These are phyloP conservation scores for Caenorhabditis auriculariae DNA, from an alignment of 2,888 invertebrate species.

Conservation along the genomic window DNA sequence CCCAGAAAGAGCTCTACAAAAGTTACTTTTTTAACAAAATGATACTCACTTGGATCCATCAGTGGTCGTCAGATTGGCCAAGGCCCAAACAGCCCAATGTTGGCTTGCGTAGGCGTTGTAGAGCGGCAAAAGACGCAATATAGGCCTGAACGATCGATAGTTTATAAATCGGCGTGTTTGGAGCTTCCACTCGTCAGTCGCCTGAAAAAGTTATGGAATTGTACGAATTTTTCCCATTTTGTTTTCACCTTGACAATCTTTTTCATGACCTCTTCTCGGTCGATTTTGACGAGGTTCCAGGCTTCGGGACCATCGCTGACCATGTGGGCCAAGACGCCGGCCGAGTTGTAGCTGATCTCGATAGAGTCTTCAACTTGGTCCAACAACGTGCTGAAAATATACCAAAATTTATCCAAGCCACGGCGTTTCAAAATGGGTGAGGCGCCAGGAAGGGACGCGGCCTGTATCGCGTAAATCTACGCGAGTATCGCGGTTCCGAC, in stretches of 20 bases:
- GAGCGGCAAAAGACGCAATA: conserved; percentile 69
- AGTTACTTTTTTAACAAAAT: too few relatives aligned
- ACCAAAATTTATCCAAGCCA: too few relatives aligned
- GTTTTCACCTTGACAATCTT: conserved; percentile 45
- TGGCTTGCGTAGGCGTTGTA: conserved; percentile 48
- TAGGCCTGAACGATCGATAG: conserved; percentile 92
- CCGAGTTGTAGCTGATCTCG: conserved; percentile 73
- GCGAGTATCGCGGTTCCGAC: too few relatives aligned
- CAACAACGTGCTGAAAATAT: conserved; percentile 73
- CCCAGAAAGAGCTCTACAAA: too few relatives aligned
- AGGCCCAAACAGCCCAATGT: conserved; percentile 95
- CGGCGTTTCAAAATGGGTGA: too few relatives aligned
- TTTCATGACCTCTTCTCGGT: conserved; percentile 47
- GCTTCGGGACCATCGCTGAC: conserved; percentile 84
- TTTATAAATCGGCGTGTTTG: conserved; percentile 88
- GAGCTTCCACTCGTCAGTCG: conserved; percentile 86
- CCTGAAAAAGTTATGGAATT: conserved; percentile 68
- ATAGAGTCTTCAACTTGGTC: conserved; percentile 87
- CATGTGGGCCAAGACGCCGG: conserved; percentile 86
- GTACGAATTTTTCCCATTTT: not conserved
- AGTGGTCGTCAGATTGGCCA: conserved; percentile 89
- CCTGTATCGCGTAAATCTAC: too few relatives aligned
- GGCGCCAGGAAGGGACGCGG: too few relatives aligned
- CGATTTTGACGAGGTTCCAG: conserved; percentile 71
- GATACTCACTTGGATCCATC: conserved; percentile 74